A percentile compares a stretch with the other conserved stretches of the same genome.
Evolutionary conservation across 1,140 invertebrate species (phyloP).

Genomic region (Tetramorium alpestre): DNA sequence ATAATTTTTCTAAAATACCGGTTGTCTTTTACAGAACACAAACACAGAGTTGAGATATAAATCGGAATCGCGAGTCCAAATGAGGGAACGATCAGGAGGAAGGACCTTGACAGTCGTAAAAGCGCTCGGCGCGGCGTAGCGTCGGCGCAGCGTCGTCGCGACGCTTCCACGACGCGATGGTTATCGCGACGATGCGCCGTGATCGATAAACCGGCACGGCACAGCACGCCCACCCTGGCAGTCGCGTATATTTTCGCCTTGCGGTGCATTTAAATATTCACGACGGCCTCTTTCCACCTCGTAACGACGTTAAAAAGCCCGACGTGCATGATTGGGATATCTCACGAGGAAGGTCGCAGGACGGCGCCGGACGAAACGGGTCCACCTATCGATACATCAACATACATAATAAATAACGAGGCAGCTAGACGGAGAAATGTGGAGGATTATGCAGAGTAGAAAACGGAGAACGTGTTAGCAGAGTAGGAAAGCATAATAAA

Average conservation of each 20-base stretch:
- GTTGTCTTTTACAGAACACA: neutral
- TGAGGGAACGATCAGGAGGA: constrained; percentile 28
- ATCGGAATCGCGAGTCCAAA: neutral
- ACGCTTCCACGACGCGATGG: constrained; percentile 59
- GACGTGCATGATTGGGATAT: constrained; percentile 8
- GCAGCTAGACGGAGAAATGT: neutral
- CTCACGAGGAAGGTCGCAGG: neutral
- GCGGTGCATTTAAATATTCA: constrained; percentile 72
- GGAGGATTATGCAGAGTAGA: neutral
- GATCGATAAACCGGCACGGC: constrained; percentile 68
- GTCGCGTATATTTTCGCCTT: constrained; percentile 64
- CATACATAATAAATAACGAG: neutral
- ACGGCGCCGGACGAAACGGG: neutral
- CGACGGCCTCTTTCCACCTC: constrained; percentile 57
- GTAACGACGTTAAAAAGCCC: constrained; percentile 17
- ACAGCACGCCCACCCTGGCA: constrained; percentile 59
- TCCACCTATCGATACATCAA: neutral
- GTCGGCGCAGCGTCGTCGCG: constrained; percentile 63
- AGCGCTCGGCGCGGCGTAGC: neutral
- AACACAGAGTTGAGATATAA: neutral
- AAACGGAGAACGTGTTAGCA: neutral
- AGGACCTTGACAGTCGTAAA: constrained; percentile 72
- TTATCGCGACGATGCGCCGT: constrained; percentile 66
- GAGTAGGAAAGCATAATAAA: neutral
- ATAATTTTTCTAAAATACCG: neutral